Evolutionary conservation across 2,113 vertebrate species (phyloP).

Genomic region (Trichomycterus rosablanca): DNA sequence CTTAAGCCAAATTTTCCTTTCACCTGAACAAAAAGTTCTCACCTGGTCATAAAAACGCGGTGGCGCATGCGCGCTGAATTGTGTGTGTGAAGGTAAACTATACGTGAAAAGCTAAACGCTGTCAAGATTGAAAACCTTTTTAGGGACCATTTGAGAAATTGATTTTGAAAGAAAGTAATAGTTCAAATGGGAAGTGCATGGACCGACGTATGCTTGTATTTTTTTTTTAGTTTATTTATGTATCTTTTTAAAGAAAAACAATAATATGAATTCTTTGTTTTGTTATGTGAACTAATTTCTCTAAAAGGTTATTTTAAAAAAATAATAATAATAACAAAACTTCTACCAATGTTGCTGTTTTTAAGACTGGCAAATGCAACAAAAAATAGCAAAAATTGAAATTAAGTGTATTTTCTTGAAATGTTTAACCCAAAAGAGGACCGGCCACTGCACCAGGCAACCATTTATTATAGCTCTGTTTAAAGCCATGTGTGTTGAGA

Average conservation of each 20-base stretch:
- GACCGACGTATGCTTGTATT: too few species aligned
- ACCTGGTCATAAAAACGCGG: constrained; percentile 93
- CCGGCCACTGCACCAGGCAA: background rate
- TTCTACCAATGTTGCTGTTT: too few species aligned
- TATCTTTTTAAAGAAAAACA: too few species aligned
- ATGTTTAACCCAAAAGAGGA: background rate
- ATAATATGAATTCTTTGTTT: background rate
- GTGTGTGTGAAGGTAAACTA: constrained; percentile 67
- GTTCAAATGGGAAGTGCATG: too few species aligned
- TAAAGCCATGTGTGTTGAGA: background rate
- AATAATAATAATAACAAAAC: too few species aligned
- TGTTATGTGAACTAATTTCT: background rate
- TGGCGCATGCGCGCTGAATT: constrained; percentile 84
- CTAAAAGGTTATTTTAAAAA: too few species aligned
- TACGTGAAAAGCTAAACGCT: constrained; percentile 33
- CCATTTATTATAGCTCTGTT: background rate
- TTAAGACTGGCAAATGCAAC: too few species aligned
- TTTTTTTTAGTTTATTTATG: too few species aligned
- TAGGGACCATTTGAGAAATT: background rate
- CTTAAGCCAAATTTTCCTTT: constrained; percentile 78
- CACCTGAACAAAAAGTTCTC: constrained; percentile 81
- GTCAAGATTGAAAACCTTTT: background rate
- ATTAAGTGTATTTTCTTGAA: background rate
- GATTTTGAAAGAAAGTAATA: background rate
- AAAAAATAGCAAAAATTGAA: background rate